Conservation (phyloP, 2,113 vertebrate genomes). For the Varanus komodoensis region DNA sequence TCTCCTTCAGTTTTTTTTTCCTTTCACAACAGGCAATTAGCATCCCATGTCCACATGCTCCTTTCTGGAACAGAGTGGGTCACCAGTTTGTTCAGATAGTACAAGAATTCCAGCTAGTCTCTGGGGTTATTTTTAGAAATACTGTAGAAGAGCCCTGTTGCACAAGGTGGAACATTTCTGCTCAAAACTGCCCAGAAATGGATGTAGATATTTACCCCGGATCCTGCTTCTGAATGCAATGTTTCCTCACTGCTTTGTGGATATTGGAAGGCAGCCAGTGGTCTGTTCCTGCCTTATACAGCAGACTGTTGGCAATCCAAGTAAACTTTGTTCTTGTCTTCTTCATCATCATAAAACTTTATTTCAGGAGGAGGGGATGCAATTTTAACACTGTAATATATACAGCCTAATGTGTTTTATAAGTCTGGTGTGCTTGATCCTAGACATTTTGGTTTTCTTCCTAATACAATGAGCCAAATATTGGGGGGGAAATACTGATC, state of each 20-base stretch:
- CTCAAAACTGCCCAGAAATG: background rate
- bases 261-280: background rate
- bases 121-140: too few relatives aligned
- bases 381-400: slow-evolving; percentile 88
- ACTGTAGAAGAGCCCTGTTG: too few relatives aligned
- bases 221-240: background rate
- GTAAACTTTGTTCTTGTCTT: slow-evolving; percentile 50
- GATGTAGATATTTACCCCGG: background rate
- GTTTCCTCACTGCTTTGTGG: background rate
- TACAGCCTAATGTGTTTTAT: slow-evolving; percentile 82
- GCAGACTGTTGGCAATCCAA: slow-evolving; percentile 26
- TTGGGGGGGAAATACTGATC: slow-evolving; percentile 82
- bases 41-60: too few relatives aligned
- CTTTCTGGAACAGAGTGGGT: too few relatives aligned
- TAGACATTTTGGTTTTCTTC: slow-evolving; percentile 84
- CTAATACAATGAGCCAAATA: slow-evolving; percentile 84
- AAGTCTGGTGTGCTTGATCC: slow-evolving; percentile 77
- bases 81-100: too few relatives aligned
- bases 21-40: too few relatives aligned
- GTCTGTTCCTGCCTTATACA: background rate
- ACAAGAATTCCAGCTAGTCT: too few relatives aligned
- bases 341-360: slow-evolving; percentile 64
- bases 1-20: too few relatives aligned
- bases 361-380: slow-evolving; percentile 70
- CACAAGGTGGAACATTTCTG: too few relatives aligned